These are phyloP conservation scores for Odocoileus hemionus DNA, from an alignment of 2,113 vertebrate genomes.

Conservation along the genomic window DNA sequence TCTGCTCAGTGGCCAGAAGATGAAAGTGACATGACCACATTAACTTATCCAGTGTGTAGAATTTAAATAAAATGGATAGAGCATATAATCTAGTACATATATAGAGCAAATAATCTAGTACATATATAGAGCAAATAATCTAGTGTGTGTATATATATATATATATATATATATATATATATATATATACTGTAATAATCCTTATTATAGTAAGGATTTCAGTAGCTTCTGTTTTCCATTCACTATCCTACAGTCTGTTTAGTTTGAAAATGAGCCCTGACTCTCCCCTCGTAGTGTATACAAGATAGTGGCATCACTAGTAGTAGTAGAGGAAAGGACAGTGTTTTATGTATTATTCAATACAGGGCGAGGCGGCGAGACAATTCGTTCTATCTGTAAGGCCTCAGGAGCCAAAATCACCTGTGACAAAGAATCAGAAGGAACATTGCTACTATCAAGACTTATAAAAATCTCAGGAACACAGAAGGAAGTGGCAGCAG, in stretches of 20 bases:
- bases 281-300: not conserved
- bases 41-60: not conserved
- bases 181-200: not conserved
- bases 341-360: not conserved
- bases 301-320: not conserved
- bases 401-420: slow-evolving; percentile 86
- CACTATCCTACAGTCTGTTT: not conserved
- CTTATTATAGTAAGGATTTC: not conserved
- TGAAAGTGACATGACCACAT: not conserved
- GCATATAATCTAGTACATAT: not conserved
- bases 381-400: slow-evolving; percentile 85
- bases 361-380: slow-evolving; percentile 90
- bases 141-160: too few species aligned
- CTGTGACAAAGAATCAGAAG: slow-evolving; percentile 78
- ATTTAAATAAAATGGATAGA: not conserved
- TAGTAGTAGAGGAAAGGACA: not conserved
- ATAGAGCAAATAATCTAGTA: too few species aligned
- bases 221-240: not conserved
- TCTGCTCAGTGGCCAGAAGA: not conserved
- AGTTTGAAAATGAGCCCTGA: not conserved
- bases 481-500: slow-evolving; percentile 82
- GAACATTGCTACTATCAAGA: slow-evolving; percentile 64
- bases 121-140: too few species aligned
- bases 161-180: too few species aligned
- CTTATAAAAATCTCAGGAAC: slow-evolving; percentile 86